Evolutionary conservation across 2,113 vertebrate species (phyloP), one percentile per base, ranked within the genome.

Genomic region (Sorex araneus): DNA sequence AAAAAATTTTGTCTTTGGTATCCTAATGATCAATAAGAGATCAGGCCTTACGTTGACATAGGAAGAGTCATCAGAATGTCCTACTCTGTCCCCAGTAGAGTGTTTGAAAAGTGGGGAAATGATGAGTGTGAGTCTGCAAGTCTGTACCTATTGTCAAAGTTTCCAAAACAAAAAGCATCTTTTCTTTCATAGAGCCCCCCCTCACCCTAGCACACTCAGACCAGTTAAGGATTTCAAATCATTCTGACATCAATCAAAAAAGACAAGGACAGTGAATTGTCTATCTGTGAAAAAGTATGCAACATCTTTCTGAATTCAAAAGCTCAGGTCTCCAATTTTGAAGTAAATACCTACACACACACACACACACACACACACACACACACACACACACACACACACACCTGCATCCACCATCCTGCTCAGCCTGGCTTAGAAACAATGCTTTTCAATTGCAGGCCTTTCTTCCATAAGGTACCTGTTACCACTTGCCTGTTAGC

Each of bases 401-500:
- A 84, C 36, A 76, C 66, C 66, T 88, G 27, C 27, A 21, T 66
- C 45, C 23, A 10, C 69, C 13, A 45, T 30, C 34, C 28, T 9
- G 12, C 9, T 66, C 81, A 25, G 18, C 7, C 4, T 28, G 40
- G 81, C 73, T 89, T 89, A 30, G 87, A 78, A 67, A 2, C 23
- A 8, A 27, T 23, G 64, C 40, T 94, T 86, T 63, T 93, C 90
- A 82, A 28, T 84, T n/a, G 54, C 15, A 92, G 76, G 69, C 54
- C 79, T 79, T 57, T 90, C 64, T 71, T 75, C 50, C 64, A 28
- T 88, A 92, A 69, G 3, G 43, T 92, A 82, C 85, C 89, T 95
- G 91, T 95, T 94, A 80, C 90, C 75, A 89, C 91, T 93, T 94
- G 86, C 70, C 88, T 83, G 19, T 85, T 69, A 87, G 90, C 88